Evolutionary conservation across 1,140 invertebrate genomes (phyloP).

Genomic region (Eriosoma lanigerum): DNA sequence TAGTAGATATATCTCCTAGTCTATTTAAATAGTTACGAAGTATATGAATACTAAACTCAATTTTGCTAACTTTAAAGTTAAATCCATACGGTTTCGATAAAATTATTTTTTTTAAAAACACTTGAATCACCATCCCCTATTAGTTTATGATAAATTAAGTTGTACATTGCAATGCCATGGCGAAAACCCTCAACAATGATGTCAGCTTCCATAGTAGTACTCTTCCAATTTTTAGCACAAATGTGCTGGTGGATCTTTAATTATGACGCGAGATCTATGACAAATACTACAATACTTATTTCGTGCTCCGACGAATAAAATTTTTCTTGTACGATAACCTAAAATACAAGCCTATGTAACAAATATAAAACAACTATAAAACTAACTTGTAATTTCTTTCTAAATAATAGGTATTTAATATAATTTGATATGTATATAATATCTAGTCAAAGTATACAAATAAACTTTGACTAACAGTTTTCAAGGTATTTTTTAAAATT

Average conservation of each 20-base stretch:
- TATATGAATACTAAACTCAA: neutral
- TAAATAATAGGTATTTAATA: neutral
- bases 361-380: neutral
- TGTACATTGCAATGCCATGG: constrained; percentile 50
- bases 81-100: neutral
- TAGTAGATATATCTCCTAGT: neutral
- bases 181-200: constrained; percentile 56
- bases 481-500: neutral
- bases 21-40: neutral
- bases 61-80: neutral
- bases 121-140: too few species aligned
- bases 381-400: neutral
- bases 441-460: too few species aligned
- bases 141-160: too few species aligned
- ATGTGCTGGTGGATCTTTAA: constrained; percentile 10
- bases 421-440: neutral
- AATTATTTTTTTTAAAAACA: too few species aligned
- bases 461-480: neutral
- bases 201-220: constrained; percentile 56
- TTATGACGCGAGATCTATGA: neutral
- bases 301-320: constrained; percentile 55
- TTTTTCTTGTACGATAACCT: constrained; percentile 53
- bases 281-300: constrained; percentile 40
- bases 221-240: constrained; percentile 54
- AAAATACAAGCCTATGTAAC: constrained; percentile 33